Evolutionary conservation across 2,113 vertebrate species (phyloP).

Genomic region (Lethenteron camtschaticum): DNA sequence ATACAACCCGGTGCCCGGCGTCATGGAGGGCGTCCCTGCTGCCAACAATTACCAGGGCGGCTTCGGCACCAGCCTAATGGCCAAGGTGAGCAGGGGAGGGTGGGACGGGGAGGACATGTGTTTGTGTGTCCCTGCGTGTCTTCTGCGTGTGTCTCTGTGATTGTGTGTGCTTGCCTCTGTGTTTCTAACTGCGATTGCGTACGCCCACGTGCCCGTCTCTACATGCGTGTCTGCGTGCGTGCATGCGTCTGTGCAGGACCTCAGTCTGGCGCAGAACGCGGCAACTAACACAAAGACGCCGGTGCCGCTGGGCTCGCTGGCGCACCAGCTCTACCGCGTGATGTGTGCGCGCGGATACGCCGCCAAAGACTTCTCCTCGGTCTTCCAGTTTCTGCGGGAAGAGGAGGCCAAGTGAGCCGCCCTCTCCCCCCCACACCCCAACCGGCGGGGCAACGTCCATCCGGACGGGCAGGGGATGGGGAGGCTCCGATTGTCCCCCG

Average conservation of each 20-base stretch:
- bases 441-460: too few species aligned
- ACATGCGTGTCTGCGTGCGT: too few species aligned
- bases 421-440: too few species aligned
- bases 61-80: slow-evolving; percentile 80
- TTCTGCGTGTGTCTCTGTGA: slow-evolving; percentile 6
- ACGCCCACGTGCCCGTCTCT: too few species aligned
- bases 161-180: too few species aligned
- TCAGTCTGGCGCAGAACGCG: slow-evolving; percentile 75
- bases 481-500: too few species aligned
- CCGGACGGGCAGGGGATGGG: too few species aligned
- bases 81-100: slow-evolving; percentile 38
- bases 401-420: slow-evolving; percentile 47
- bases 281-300: slow-evolving; percentile 77
- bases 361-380: slow-evolving; percentile 83
- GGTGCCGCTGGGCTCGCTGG: slow-evolving; percentile 54
- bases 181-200: too few species aligned
- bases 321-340: slow-evolving; percentile 84
- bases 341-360: slow-evolving; percentile 88
- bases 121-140: too few species aligned
- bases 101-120: too few species aligned
- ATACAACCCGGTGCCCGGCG: slow-evolving; percentile 94
- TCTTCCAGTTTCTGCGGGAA: slow-evolving; percentile 89
- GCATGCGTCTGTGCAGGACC: slow-evolving; percentile 33
- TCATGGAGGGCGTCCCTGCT: slow-evolving; percentile 95
- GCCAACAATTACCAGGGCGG: slow-evolving; percentile 91